These are phyloP conservation scores for Solenopsis fugax DNA, from an alignment of 1,140 invertebrate species.

Conservation along the genomic window DNA sequence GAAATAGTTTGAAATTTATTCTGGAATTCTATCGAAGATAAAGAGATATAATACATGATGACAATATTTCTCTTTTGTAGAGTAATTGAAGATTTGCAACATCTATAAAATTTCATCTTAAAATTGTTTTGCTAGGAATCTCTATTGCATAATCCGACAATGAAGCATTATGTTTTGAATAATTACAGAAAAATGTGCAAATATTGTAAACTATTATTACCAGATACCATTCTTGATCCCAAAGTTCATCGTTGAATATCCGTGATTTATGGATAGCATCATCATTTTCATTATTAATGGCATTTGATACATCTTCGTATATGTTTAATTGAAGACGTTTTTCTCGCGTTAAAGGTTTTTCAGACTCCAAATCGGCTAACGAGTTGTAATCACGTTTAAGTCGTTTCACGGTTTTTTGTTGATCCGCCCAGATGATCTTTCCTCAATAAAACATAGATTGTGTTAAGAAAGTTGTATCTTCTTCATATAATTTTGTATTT, in stretches of 20 bases:
- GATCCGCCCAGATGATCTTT: conserved; percentile 91
- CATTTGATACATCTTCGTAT: conserved; percentile 32
- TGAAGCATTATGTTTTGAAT: background rate
- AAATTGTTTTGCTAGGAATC: background rate
- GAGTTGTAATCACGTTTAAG: conserved; percentile 86
- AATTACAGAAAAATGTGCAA: background rate
- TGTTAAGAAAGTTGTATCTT: background rate
- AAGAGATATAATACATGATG: background rate
- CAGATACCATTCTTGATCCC: conserved; percentile 96
- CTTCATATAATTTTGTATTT: background rate
- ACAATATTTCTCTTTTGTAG: background rate
- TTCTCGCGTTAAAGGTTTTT: conserved; percentile 79
- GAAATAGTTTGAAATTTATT: background rate
- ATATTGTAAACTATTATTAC: conserved; percentile 86
- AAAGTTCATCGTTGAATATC: conserved; percentile 94
- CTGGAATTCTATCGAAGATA: background rate
- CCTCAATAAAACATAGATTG: conserved; percentile 35
- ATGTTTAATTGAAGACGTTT: conserved; percentile 73
- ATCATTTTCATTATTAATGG: conserved; percentile 12
- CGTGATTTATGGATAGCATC: conserved; percentile 38
- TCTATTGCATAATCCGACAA: background rate
- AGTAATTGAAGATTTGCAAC: background rate
- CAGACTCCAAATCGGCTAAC: conserved; percentile 72
- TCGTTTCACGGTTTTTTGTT: conserved; percentile 89
- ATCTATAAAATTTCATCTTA: background rate